Conservation (phyloP, 2,797 vertebrate species). For the Ibycter americanus region DNA sequence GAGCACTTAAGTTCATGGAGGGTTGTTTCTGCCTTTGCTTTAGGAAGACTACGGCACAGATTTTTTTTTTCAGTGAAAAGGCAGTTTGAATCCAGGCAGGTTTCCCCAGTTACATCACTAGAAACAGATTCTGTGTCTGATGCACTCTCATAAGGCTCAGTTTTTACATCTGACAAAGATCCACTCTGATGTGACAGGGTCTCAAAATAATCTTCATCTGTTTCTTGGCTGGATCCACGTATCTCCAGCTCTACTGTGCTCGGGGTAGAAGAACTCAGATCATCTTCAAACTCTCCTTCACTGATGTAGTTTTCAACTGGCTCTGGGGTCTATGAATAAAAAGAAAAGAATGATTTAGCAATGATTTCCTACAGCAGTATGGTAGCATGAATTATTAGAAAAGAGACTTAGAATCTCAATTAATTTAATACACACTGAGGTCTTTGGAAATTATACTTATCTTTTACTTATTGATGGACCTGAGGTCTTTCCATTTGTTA, state of each 20-base stretch:
- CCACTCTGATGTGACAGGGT: conserved; percentile 78
- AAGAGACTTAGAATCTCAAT: background rate
- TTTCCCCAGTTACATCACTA: conserved; percentile 44
- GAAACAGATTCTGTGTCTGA: conserved; percentile 72
- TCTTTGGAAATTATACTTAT: background rate
- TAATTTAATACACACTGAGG: background rate
- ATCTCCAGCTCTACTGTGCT: conserved; percentile 60
- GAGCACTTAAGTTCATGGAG: background rate
- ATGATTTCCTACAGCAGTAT: background rate
- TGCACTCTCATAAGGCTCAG: conserved; percentile 74
- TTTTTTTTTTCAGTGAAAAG: background rate
- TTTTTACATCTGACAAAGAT: conserved; percentile 76
- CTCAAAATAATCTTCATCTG: conserved; percentile 79
- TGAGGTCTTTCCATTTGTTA: background rate
- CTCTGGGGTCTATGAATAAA: conserved; percentile 77
- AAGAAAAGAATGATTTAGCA: conserved; percentile 31
- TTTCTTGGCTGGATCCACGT: conserved; percentile 71
- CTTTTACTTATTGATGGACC: background rate
- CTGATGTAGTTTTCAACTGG: conserved; percentile 72
- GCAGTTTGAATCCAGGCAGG: conserved; percentile 17
- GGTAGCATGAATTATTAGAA: background rate
- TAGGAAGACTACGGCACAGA: background rate
- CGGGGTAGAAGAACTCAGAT: conserved; percentile 45
- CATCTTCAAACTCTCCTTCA: conserved; percentile 73
- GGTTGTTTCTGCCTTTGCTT: background rate